A percentile compares a stretch with the other conserved stretches of the same genome.
These are phyloP conservation scores for Aphodius granarius DNA, from an alignment of 2,888 invertebrate genomes.

Conservation along the genomic window DNA sequence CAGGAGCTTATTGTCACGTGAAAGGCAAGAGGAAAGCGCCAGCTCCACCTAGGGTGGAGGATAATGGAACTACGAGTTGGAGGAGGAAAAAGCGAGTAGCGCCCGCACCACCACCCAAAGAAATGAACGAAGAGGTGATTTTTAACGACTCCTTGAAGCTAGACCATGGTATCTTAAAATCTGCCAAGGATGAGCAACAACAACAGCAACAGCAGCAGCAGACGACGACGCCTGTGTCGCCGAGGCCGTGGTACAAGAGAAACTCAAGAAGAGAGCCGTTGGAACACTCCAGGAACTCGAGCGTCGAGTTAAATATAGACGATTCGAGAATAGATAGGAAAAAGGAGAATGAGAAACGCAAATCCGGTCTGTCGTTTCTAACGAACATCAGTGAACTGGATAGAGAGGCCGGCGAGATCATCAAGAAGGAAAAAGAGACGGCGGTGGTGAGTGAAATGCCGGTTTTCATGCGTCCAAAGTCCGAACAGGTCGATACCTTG, in stretches of 20 bases:
- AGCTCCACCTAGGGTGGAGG: slow-evolving; percentile 60
- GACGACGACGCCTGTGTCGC: slow-evolving; percentile 54
- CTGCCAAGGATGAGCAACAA: slow-evolving; percentile 47
- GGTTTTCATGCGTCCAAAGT: slow-evolving; percentile 51
- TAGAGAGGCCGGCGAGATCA: slow-evolving; percentile 75
- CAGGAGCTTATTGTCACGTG: slow-evolving; percentile 64
- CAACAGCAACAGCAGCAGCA: slow-evolving; percentile 34
- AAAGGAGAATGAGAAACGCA: slow-evolving; percentile 56
- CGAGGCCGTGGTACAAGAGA: slow-evolving; percentile 70
- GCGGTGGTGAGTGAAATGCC: slow-evolving; percentile 43
- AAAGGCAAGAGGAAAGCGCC: slow-evolving; percentile 78
- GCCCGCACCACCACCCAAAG: slow-evolving; percentile 52
- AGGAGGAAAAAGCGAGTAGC: slow-evolving; percentile 53
- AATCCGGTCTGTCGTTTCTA: slow-evolving; percentile 63
- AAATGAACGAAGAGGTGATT: slow-evolving; percentile 29
- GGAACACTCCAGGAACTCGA: slow-evolving; percentile 57
- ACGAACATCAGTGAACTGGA: slow-evolving; percentile 80
- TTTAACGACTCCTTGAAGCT: slow-evolving; percentile 55
- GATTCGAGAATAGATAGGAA: slow-evolving; percentile 38
- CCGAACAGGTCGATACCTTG: slow-evolving; percentile 41
- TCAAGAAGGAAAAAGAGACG: slow-evolving; percentile 57
- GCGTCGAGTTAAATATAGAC: slow-evolving; percentile 34
- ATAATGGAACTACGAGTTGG: slow-evolving; percentile 44
- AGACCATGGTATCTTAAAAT: slow-evolving; percentile 55
- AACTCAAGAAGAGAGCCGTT: slow-evolving; percentile 43